phyloP scores from a whole-genome alignment of 2,888 invertebrate genomes.

The Fragum sueziense region DNA sequence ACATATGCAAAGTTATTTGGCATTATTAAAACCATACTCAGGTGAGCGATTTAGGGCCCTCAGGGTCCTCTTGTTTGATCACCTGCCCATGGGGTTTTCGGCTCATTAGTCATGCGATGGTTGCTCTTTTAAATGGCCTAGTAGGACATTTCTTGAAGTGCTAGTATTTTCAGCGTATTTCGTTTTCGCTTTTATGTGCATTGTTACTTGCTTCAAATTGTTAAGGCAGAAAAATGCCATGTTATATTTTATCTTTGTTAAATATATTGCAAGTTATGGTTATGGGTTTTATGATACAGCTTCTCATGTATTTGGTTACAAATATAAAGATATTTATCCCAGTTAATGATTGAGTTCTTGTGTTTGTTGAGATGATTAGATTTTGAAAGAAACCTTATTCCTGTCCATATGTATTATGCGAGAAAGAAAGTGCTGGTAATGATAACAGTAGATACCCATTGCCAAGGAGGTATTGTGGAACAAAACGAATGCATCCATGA shows the following conservation, averaged over 20 bases:
- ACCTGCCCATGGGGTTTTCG: too few relatives aligned
- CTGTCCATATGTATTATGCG: neutral
- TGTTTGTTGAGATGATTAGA: neutral
- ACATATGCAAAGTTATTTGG: too few relatives aligned
- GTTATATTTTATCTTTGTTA: neutral
- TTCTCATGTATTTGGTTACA: neutral
- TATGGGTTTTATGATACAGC: conserved; percentile 5
- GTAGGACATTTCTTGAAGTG: neutral
- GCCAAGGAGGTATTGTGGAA: too few relatives aligned
- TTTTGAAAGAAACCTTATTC: neutral
- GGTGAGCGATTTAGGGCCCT: too few relatives aligned
- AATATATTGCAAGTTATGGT: neutral
- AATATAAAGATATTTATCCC: conserved; percentile 17
- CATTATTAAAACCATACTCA: too few relatives aligned
- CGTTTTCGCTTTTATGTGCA: neutral
- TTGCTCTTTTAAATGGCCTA: too few relatives aligned
- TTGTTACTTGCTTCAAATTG: neutral
- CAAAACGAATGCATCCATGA: too few relatives aligned
- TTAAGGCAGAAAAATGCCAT: neutral
- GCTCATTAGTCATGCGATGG: too few relatives aligned
- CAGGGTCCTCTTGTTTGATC: too few relatives aligned
- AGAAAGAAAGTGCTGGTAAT: too few relatives aligned
- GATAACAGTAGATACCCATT: too few relatives aligned
- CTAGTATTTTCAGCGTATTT: neutral
- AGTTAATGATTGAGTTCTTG: conserved; percentile 6